These are phyloP conservation scores for Drosophila silvestris DNA, from an alignment of 2,888 invertebrate genomes.

Conservation along the genomic window DNA sequence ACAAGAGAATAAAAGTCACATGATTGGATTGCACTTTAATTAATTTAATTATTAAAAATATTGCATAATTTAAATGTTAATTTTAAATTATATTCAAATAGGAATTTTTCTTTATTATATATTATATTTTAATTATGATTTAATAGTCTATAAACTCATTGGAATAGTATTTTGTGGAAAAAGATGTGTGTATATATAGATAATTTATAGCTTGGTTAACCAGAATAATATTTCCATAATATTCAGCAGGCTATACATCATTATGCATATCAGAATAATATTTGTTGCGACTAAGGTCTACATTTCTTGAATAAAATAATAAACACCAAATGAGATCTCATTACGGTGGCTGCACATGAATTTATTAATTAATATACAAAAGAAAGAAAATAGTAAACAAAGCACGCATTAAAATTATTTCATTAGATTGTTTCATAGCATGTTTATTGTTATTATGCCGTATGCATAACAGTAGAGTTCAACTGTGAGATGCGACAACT, in stretches of 20 bases:
- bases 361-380: neutral
- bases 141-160: neutral
- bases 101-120: neutral
- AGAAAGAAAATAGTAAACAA: neutral
- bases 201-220: too few species aligned
- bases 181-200: neutral
- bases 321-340: neutral
- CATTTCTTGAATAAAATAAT: neutral
- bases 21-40: constrained; percentile 36
- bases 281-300: neutral
- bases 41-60: constrained; percentile 1
- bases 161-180: neutral
- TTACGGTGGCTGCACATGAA: neutral
- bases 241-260: neutral
- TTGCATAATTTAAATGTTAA: neutral
- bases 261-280: neutral
- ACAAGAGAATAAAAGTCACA: constrained; percentile 26
- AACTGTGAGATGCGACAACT: constrained; percentile 24
- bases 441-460: constrained; percentile 11
- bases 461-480: constrained; percentile 36
- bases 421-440: neutral
- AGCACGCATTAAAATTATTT: neutral
- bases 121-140: neutral
- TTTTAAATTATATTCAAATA: neutral
- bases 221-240: neutral